phyloP scores from a whole-genome alignment of 2,888 invertebrate genomes.

The Polylopha cassiicola region DNA sequence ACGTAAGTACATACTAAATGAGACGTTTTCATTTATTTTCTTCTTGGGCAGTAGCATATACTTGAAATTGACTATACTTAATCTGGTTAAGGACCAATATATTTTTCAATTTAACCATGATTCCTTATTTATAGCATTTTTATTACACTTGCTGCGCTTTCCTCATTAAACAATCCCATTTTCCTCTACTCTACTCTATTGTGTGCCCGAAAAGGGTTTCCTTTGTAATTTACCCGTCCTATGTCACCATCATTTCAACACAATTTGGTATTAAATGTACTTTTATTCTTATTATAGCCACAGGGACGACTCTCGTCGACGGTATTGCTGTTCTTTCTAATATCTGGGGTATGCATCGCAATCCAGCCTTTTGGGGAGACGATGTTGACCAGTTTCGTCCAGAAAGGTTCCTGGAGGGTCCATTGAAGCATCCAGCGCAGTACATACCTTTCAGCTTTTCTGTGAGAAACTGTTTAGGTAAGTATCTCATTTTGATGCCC shows the following conservation, averaged over 20 bases:
- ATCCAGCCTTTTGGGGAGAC: conserved; percentile 21
- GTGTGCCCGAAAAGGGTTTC: too few species aligned
- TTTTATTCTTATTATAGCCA: conserved; percentile 11
- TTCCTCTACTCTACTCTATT: too few species aligned
- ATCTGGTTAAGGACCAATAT: conserved; percentile 35
- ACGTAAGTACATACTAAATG: conserved; percentile 13
- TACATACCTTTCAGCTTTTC: conserved; percentile 23
- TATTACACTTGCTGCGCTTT: too few species aligned
- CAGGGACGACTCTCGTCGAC: conserved; percentile 16
- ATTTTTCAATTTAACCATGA: too few species aligned
- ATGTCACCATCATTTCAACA: too few species aligned
- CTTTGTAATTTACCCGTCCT: too few species aligned
- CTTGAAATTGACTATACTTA: neutral
- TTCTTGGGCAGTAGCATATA: neutral
- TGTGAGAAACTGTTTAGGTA: conserved; percentile 22
- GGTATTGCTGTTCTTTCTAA: conserved; percentile 9
- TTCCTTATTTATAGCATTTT: too few species aligned
- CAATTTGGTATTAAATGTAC: too few species aligned
- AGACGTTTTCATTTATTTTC: neutral
- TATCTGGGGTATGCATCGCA: conserved; percentile 19
- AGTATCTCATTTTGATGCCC: too few species aligned
- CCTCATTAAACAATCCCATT: too few species aligned
- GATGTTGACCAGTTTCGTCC: conserved; percentile 22
- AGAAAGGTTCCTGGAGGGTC: conserved; percentile 21
- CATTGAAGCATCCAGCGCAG: conserved; percentile 14